Evolutionary conservation across 2,113 vertebrate species (phyloP), one percentile per base, ranked within the genome.

Genomic region (Tenebrosternarchus preto): DNA sequence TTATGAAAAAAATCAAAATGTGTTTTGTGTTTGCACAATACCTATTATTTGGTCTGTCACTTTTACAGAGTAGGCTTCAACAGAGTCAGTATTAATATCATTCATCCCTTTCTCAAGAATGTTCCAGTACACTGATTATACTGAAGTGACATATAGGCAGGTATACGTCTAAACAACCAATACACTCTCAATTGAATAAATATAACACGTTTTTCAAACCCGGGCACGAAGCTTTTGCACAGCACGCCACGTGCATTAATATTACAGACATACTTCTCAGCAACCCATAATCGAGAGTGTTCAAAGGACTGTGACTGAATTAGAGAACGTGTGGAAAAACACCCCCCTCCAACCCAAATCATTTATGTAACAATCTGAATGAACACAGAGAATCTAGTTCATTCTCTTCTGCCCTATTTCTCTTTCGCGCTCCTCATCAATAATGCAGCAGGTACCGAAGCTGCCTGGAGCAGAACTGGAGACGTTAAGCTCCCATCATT

Each of bases 351-450:
- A 19, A 56, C 36, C 77, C 76, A 72, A 85, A 82, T 85, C 77
- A 82, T 85, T 85, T 82, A 85, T 85, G 60, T 85, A 85, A 85
- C 83, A 82, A 77, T 50, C 36, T 8, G 67, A 70, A 78, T 76
- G 80, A 82, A 82, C 83, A 77, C 77, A 85, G 73, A 79, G 60
- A 85, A 85, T 82, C 76, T 85, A 85, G 83, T 85, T 80, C 83
- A 82, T 85, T 85, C 83, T 85, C 80, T 85, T 85, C 80, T 85
- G 83, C 74, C 83, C 83, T 82, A 85, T 85, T 85, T 85, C 80
- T 84, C 80, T 84, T 69, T 80, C 60, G 29, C 77, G 64, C 67
- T 66, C 55, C 77, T 85, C 83, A 85, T 85, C 83, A 85, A 85
- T 85, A 85, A 82, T 85, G 80, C 76, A 82, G 83, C 77, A 82